Evolutionary conservation across 2,797 vertebrate genomes (phyloP), one percentile per base, ranked within the genome.

Genomic region (Sus cebifrons): DNA sequence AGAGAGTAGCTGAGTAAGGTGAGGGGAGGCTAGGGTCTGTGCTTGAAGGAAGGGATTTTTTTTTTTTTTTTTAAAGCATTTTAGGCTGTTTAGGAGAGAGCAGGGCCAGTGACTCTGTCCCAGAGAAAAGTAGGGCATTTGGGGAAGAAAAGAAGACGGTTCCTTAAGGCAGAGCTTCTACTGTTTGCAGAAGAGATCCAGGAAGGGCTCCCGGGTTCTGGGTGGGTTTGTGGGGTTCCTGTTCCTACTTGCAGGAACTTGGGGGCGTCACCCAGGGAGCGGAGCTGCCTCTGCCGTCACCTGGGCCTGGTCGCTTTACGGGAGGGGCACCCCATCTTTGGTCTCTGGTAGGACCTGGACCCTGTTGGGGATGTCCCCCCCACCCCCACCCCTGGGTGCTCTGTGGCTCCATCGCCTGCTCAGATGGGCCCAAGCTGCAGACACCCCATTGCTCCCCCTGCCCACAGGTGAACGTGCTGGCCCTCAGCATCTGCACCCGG

Each of bases 401-500:
- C 91, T 40, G 36, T 21, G 54, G 29, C 67, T 86, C 88, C 36
- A 15, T 79, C 82, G 77, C 13, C 81, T 95, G 49, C 62, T 79
- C 56, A n/a, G 82, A 16, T 25, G 85, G 83, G 74, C 64, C 62
- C 32, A 27, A 56, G 58, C 91, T 85, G 60, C 91, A 87, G 74
- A 93, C 15, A 86, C 6, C 64, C 85, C 74, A 10, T 74, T 11
- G 27, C 20, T 78, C 64, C 87, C 83, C 74, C 32, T 79, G 5
- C 82, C 77, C 56, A 0, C 98, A 99, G 99, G 99, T 99, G 95
- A 99, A 99, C 0, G 99, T 99, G 88, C 98, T 99, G 93, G 99
- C 99, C 12, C 98, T 99, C 97, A 99, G 99, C 93, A 99, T 99
- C 98, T 99, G 99, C 94, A 99, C 99, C 0, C 98, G 99, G 2